phyloP scores from a whole-genome alignment of 2,113 vertebrate genomes.

The Syngnathus scovelli region DNA sequence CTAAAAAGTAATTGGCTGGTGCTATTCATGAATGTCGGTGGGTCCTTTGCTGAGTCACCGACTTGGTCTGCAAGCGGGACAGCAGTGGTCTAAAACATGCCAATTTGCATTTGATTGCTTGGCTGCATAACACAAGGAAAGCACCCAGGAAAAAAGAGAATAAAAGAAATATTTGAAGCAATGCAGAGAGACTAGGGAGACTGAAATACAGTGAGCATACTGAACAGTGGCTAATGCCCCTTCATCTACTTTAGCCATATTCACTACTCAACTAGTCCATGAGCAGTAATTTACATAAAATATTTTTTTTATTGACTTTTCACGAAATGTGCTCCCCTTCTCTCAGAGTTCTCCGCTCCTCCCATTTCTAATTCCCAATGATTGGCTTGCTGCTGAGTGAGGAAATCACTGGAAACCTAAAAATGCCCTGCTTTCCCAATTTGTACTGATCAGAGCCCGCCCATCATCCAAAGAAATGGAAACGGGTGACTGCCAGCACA shows the following conservation, averaged over 20 bases:
- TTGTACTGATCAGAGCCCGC: constrained; percentile 28
- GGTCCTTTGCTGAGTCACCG: constrained; percentile 55
- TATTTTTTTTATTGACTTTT: constrained; percentile 57
- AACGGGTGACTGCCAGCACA: constrained; percentile 50
- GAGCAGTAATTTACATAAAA: constrained; percentile 55
- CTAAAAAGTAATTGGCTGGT: constrained; percentile 35
- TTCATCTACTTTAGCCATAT: constrained; percentile 40
- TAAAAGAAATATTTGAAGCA: constrained; percentile 14
- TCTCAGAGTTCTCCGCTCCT: constrained; percentile 43
- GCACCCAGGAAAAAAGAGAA: constrained; percentile 24
- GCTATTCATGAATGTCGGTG: constrained; percentile 51
- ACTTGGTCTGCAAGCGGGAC: constrained; percentile 51
- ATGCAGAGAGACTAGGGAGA: constrained; percentile 13
- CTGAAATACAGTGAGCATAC: constrained; percentile 11
- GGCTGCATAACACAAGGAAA: constrained; percentile 50
- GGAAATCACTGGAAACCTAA: constrained; percentile 33
- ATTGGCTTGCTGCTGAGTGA: constrained; percentile 53
- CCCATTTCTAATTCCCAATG: constrained; percentile 49
- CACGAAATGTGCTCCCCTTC: constrained; percentile 54
- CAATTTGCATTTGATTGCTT: constrained; percentile 67
- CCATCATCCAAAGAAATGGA: constrained; percentile 32
- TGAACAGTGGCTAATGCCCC: constrained; percentile 27
- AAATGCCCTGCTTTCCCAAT: constrained; percentile 21
- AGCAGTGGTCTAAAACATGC: constrained; percentile 58
- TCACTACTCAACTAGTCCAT: constrained; percentile 30